phyloP scores from a whole-genome alignment of 2,113 vertebrate genomes.

The Pangasianodon hypophthalmus region DNA sequence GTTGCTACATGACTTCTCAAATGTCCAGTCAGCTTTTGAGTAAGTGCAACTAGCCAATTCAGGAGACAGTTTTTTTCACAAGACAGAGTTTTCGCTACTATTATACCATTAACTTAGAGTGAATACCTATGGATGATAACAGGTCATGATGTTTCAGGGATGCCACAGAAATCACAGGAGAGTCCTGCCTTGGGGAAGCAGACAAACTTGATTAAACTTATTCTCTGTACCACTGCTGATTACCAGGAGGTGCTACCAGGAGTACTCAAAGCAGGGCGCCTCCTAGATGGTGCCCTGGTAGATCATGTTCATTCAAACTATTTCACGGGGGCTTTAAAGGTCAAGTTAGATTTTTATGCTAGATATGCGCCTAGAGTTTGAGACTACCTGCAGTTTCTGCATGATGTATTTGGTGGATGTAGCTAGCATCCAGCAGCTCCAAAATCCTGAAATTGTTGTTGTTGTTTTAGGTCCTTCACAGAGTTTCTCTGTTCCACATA shows the following conservation, averaged over 20 bases:
- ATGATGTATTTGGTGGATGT: background rate
- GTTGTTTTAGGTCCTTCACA: background rate
- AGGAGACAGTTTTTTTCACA: background rate
- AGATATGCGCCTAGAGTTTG: background rate
- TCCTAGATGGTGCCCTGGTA: background rate
- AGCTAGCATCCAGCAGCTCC: background rate
- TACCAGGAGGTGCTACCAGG: background rate
- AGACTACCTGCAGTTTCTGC: background rate
- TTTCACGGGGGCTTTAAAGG: background rate
- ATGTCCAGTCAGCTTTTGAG: background rate
- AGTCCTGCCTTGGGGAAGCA: background rate
- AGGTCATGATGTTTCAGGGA: background rate
- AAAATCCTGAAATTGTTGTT: background rate
- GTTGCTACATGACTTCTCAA: background rate
- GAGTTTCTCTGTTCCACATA: background rate
- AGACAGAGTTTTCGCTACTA: background rate
- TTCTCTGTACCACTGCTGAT: background rate
- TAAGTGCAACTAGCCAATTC: background rate
- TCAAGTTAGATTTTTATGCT: background rate
- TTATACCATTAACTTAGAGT: slow-evolving; percentile 8
- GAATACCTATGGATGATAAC: background rate
- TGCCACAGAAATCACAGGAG: background rate
- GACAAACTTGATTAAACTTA: background rate
- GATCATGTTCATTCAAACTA: background rate
- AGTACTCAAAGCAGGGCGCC: background rate